Base-by-base conservation (phyloP, 1,140 invertebrate genomes). In the Vollenhovia emeryi region DNA sequence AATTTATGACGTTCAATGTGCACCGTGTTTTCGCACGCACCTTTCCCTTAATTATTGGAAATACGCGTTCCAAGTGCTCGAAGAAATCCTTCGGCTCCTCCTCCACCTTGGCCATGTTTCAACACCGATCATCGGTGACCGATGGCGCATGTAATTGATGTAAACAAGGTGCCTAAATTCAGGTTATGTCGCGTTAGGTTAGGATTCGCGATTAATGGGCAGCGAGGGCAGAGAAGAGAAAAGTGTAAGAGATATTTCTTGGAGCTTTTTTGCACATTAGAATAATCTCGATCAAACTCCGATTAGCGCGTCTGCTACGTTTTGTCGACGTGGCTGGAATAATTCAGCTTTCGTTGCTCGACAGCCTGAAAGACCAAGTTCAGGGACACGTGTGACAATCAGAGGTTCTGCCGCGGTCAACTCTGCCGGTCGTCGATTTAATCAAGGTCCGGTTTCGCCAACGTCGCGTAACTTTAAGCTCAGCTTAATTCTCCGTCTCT, bases 21-120 rank as follows among this genome's bases (percentile, higher is more conserved):
- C 6, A 52, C 0, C 2, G 40, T 60, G 45, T 36, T 7, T 71
- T 11, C n/a, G 24, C 48, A 50, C 71, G 15, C 85, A 93, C 91
- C 89, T 94, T 89, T 50, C 88, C 87, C 21, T 87, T 87, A 15
- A 94, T 71, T 86, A 94, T 92, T 36, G 93, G 93, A 91, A 94
- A 94, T 55, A 91, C 93, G 48, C 91, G 91, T 78, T 93, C 76
- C n/a, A 94, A 80, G 59, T 84, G 91, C 5, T 57, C 48, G 5
- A 92, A 59, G 7, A 92, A 45, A 64, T 93, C 86, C 2, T 64
- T 33, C 24, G 21, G 15, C 9, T 60, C 13, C 1, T 1, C 7
- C 0, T 73, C 18, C 1, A 0, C 21, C 27, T 83, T 60, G 11
- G 30, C 75, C 87, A 89, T 89, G 55, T 43, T 75, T 36, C 21